Conservation (phyloP, 1,140 invertebrate genomes). For the Mamestra configurata region DNA sequence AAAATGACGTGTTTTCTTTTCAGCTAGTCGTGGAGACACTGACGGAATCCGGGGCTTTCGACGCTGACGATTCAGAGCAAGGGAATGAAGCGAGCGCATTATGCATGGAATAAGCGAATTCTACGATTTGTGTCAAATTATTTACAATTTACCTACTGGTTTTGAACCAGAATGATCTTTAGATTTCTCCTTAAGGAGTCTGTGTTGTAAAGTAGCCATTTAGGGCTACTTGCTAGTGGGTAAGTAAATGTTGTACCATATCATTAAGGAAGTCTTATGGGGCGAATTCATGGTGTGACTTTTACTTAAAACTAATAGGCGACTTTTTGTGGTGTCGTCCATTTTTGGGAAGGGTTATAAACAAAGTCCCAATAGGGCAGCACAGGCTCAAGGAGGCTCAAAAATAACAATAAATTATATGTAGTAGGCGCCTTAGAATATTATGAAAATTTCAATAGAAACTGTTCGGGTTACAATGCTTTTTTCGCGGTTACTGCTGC, state of each 20-base stretch:
- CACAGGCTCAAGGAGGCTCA: no score
- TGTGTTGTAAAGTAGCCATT: neutral
- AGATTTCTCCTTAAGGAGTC: slow-evolving; percentile 3
- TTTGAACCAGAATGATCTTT: neutral
- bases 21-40: no score
- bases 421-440: no score
- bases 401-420: no score
- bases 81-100: neutral
- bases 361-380: no score
- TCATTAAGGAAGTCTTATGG: neutral
- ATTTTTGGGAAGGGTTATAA: no score
- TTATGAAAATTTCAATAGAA: neutral
- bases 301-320: neutral
- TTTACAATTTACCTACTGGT: neutral
- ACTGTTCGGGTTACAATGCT: no score
- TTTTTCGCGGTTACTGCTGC: no score
- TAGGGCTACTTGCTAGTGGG: neutral
- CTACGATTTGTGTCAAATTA: neutral
- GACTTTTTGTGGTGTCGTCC: no score
- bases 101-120: neutral
- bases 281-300: neutral
- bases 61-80: neutral
- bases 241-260: neutral
- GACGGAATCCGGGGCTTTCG: neutral
- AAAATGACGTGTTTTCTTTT: no score